Evolutionary conservation across 1,140 invertebrate genomes (phyloP).

Genomic region (Gryon sp.): DNA sequence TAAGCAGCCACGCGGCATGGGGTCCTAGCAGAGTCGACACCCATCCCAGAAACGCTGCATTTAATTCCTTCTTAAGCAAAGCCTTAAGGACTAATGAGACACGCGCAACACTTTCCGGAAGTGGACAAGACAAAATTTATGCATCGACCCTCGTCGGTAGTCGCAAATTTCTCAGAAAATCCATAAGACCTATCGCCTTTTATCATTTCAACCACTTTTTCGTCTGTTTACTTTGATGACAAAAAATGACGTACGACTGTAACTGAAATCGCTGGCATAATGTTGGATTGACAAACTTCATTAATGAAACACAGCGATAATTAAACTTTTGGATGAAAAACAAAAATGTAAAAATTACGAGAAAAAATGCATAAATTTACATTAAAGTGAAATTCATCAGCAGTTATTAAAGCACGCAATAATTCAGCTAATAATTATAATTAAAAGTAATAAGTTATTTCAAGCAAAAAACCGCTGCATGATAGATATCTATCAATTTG

Average conservation of each 20-base stretch:
- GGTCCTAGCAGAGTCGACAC: constrained; percentile 72
- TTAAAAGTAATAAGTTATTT: too few relatives aligned
- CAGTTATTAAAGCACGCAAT: too few relatives aligned
- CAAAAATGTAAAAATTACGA: too few relatives aligned
- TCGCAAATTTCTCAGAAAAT: constrained; percentile 42
- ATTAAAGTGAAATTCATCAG: too few relatives aligned
- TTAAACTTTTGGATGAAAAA: too few relatives aligned
- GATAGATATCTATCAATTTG: too few relatives aligned
- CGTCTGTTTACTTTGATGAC: background rate
- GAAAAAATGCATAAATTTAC: too few relatives aligned
- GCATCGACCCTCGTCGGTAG: constrained; percentile 56
- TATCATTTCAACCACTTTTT: constrained; percentile 11
- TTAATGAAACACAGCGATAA: too few relatives aligned
- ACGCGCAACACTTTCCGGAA: constrained; percentile 70
- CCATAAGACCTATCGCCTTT: constrained; percentile 14
- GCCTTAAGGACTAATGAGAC: constrained; percentile 74
- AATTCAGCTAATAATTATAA: too few relatives aligned
- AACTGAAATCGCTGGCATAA: too few relatives aligned
- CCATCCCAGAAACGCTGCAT: constrained; percentile 70
- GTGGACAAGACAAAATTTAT: constrained; percentile 68
- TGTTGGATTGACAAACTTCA: too few relatives aligned
- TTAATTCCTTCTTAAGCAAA: constrained; percentile 72
- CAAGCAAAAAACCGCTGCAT: too few relatives aligned
- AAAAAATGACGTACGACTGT: constrained; percentile 1
- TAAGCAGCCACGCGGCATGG: constrained; percentile 70